These are phyloP conservation scores for Nothocercus julius DNA, from an alignment of 2,113 vertebrate species.

Conservation along the genomic window DNA sequence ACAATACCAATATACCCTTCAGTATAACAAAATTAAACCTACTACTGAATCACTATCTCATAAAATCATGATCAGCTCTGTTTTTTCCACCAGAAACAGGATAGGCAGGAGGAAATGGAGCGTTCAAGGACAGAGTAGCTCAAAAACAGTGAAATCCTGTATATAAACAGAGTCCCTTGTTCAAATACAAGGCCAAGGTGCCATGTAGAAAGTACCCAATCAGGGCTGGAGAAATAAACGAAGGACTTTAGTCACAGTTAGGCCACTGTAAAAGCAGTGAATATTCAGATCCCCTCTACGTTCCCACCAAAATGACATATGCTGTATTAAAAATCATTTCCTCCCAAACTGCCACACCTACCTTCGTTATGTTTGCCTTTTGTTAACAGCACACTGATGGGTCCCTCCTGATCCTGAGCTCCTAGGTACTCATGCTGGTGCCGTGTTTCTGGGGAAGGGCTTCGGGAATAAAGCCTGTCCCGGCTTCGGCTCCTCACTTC, in stretches of 20 bases:
- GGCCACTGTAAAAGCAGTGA: neutral
- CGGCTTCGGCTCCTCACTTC: conserved; percentile 75
- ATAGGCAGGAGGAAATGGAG: neutral
- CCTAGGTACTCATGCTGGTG: neutral
- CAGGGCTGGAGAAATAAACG: neutral
- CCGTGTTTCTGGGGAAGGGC: conserved; percentile 64
- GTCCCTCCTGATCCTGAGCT: conserved; percentile 73
- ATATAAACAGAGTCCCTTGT: neutral
- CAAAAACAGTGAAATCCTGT: neutral
- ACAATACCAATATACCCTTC: neutral
- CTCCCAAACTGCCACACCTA: neutral
- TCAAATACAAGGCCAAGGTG: neutral
- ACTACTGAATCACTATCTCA: neutral
- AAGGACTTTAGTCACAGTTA: neutral
- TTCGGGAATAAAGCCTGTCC: conserved; percentile 80
- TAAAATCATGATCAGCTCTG: neutral
- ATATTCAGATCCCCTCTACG: neutral
- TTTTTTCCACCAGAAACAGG: neutral
- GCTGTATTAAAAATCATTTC: rapidly evolving
- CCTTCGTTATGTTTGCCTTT: conserved; percentile 93
- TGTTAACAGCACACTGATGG: conserved; percentile 86
- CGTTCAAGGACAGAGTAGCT: neutral
- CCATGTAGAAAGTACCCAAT: neutral
- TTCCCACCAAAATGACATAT: neutral
- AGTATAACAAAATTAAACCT: neutral